Conservation (phyloP, 2,888 invertebrate species). For the Philhelius pedissequus region DNA sequence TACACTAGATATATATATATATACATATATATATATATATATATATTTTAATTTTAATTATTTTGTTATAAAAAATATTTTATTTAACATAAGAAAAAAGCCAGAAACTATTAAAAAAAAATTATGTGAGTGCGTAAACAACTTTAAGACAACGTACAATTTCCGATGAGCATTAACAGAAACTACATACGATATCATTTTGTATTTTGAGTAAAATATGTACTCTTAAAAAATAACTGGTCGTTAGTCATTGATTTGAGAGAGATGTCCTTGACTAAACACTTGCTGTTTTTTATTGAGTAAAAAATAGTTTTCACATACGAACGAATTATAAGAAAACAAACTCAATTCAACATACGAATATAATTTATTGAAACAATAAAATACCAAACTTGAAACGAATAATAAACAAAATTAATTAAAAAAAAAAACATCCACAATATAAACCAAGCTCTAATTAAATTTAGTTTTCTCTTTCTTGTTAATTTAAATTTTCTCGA, state of each 20-base stretch:
- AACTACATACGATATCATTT: constrained; percentile 17
- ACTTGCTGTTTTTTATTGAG: neutral
- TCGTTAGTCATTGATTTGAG: constrained; percentile 46
- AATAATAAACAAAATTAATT: constrained; percentile 6
- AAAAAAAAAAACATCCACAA: constrained; percentile 1
- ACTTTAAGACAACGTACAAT: constrained; percentile 6
- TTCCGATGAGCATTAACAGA: constrained; percentile 43
- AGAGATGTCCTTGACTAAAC: constrained; percentile 42
- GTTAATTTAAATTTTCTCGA: constrained; percentile 30
- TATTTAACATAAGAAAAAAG: constrained; percentile 16
- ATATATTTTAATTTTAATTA: constrained; percentile 39
- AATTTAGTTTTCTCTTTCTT: constrained; percentile 30
- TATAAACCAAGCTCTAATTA: constrained; percentile 54
- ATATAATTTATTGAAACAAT: constrained; percentile 20
- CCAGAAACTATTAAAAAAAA: constrained; percentile 27
- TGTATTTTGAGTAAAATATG: neutral
- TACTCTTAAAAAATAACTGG: neutral
- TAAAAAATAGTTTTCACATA: neutral
- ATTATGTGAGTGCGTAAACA: neutral
- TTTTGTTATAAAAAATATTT: constrained; percentile 36
- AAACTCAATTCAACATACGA: constrained; percentile 23
- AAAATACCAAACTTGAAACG: constrained; percentile 13
- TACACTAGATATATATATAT: constrained; percentile 32
- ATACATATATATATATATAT: constrained; percentile 34
- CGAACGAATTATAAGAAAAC: neutral